Conservation (phyloP, 30 jellyfish, hydroid and myxozoan genomes). For the Haliclystus octoradiatus region DNA sequence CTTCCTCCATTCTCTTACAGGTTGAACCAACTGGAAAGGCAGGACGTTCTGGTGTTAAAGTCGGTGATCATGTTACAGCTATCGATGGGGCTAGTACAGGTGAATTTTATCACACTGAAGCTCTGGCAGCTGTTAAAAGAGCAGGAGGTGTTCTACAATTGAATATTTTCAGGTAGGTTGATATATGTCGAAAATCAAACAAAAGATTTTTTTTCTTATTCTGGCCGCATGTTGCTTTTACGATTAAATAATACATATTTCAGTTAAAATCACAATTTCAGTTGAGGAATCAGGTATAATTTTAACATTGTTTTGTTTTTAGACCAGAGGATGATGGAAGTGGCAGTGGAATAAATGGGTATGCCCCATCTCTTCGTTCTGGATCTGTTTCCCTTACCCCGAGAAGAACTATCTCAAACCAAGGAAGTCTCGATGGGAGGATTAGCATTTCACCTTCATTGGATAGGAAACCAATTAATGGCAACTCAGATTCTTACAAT, state of each 20-base stretch:
- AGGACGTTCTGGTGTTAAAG: constrained; percentile 55
- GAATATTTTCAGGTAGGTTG: constrained; percentile 42
- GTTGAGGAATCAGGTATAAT: neutral
- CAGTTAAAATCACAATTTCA: no score
- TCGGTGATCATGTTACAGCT: constrained; percentile 62
- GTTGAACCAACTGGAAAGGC: constrained; percentile 88
- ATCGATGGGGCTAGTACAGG: constrained; percentile 59
- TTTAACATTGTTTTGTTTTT: neutral
- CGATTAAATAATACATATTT: no score
- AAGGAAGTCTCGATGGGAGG: neutral
- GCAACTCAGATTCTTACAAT: neutral
- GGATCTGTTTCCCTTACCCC: neutral
- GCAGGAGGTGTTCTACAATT: constrained; percentile 41
- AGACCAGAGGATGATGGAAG: neutral
- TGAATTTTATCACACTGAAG: constrained; percentile 73
- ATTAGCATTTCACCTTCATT: neutral
- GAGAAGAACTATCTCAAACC: neutral
- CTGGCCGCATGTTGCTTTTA: neutral
- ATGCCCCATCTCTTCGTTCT: neutral
- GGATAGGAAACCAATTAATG: neutral
- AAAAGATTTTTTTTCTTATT: neutral
- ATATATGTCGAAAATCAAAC: neutral
- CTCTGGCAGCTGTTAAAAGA: constrained; percentile 65
- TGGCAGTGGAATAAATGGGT: neutral
- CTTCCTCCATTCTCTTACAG: constrained; percentile 43